Conservation (phyloP, 2,113 vertebrate species). For the Nothocercus nigrocapillus region DNA sequence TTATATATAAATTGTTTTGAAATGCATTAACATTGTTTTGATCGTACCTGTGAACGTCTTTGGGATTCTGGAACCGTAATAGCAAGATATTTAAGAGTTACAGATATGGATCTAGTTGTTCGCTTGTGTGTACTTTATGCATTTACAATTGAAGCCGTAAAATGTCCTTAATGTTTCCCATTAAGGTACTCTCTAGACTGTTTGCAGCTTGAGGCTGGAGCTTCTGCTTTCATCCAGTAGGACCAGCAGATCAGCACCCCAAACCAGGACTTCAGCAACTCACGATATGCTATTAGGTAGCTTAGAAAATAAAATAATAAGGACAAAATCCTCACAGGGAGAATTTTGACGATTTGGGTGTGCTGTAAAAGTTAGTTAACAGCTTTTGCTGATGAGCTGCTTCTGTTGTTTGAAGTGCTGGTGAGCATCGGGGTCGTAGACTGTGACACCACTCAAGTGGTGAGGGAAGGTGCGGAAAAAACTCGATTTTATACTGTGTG, state of each 20-base stretch:
- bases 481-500: neutral
- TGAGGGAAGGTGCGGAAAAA: neutral
- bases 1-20: neutral
- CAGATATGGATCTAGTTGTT: neutral
- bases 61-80: neutral
- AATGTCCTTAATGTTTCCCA: neutral
- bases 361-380: neutral
- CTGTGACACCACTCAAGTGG: rapidly evolving
- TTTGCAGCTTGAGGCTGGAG: neutral
- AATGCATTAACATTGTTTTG: neutral
- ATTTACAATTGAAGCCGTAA: neutral
- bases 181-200: neutral
- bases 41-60: neutral
- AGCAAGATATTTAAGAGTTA: neutral
- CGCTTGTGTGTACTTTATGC: neutral
- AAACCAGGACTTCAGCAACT: neutral
- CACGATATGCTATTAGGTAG: neutral
- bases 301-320: neutral
- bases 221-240: neutral
- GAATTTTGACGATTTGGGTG: neutral
- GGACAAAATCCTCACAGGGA: neutral
- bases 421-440: neutral
- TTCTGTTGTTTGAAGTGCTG: neutral
- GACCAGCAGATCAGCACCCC: neutral
- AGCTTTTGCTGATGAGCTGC: neutral